Conservation (phyloP, 1,140 invertebrate species). For the Anastrepha obliqua region DNA sequence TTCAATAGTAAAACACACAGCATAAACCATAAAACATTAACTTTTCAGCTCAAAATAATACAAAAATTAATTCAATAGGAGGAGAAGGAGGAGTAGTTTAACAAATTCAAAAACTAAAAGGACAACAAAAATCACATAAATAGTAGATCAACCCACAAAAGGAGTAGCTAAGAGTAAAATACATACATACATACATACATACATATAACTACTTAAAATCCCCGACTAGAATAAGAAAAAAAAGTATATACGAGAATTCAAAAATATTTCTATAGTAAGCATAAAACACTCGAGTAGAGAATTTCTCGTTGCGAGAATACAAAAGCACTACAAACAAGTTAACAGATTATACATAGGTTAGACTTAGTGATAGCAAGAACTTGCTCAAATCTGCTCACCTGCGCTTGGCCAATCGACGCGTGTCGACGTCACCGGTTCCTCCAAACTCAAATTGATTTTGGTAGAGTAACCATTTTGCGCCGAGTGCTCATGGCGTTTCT, state of each 20-base stretch:
- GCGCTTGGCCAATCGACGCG: conserved; percentile 63
- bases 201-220: conserved; percentile 6
- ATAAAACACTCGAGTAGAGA: conserved; percentile 19
- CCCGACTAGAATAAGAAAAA: not conserved
- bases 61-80: not conserved
- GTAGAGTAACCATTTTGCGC: conserved; percentile 76
- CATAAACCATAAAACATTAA: not conserved
- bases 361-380: not conserved
- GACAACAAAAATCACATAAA: conserved; percentile 45
- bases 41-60: not conserved
- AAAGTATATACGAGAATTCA: not conserved
- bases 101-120: conserved; percentile 36
- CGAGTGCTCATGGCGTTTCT: conserved; percentile 66
- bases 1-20: not conserved
- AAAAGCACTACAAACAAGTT: conserved; percentile 61
- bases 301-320: conserved; percentile 4
- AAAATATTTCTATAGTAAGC: conserved; percentile 4
- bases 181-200: conserved; percentile 45
- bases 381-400: conserved; percentile 63
- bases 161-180: conserved; percentile 50
- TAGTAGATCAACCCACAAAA: conserved; percentile 59
- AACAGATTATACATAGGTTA: conserved; percentile 24
- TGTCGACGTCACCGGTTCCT: conserved; percentile 46
- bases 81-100: not conserved
- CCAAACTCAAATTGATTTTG: conserved; percentile 76